phyloP scores from a whole-genome alignment of 2,888 invertebrate genomes.

The Thecophora atra region DNA sequence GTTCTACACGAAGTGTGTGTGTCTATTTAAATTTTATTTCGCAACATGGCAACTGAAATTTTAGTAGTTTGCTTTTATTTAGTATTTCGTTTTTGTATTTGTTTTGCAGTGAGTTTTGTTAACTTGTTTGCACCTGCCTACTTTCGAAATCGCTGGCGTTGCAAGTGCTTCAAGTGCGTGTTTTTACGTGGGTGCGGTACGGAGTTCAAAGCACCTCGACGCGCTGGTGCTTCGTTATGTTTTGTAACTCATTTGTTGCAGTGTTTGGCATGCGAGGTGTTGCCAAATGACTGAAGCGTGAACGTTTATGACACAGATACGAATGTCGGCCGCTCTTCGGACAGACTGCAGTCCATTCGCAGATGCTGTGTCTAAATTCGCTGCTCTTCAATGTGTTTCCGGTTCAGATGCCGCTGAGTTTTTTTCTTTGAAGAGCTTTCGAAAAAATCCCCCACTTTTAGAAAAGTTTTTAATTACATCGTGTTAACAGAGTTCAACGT shows the following conservation, averaged over 20 bases:
- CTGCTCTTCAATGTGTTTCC: background rate
- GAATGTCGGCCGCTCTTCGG: background rate
- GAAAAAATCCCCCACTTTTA: background rate
- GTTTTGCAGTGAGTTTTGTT: too few relatives aligned
- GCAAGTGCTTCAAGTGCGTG: too few relatives aligned
- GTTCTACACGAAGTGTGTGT: background rate
- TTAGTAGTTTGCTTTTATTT: too few relatives aligned
- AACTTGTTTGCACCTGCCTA: too few relatives aligned
- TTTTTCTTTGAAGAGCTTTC: conserved; percentile 1
- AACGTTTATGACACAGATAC: conserved; percentile 16
- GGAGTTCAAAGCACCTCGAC: conserved; percentile 7
- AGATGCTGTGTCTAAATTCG: too few relatives aligned
- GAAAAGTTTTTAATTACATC: background rate
- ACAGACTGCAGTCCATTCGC: background rate
- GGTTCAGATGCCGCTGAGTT: background rate
- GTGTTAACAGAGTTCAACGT: background rate
- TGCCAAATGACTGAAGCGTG: conserved; percentile 21
- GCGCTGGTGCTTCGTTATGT: conserved; percentile 38
- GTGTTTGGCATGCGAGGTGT: conserved; percentile 21
- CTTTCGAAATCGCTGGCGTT: too few relatives aligned
- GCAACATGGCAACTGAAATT: too few relatives aligned
- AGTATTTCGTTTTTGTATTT: conserved; percentile 2
- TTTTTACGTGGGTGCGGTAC: background rate
- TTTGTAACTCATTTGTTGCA: background rate
- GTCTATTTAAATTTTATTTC: background rate